Base-by-base conservation (phyloP, 2,888 invertebrate species). In the Monochamus alternatus region DNA sequence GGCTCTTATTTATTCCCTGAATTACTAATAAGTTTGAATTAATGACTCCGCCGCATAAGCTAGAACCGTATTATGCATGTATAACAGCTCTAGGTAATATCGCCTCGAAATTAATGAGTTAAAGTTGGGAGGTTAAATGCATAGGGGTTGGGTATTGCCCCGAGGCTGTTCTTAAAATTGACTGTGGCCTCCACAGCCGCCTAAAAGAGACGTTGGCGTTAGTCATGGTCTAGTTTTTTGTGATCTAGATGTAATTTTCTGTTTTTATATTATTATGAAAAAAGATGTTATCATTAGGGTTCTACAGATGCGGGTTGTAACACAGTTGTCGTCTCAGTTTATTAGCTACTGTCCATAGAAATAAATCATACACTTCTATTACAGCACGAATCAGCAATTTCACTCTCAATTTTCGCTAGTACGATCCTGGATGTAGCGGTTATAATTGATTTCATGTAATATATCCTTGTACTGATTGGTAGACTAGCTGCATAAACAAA, bases 101-200 rank as follows among this genome's bases (percentile, higher is more conserved):
- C 66, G 75, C 77, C 78, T 78, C 63, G 73, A 80, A 81, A 80
- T 80, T 82, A 82, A 82, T 82, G 81, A 82, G 80, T 71, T 78
- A 77, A 81, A 80, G 82, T 82, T 81, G 81, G 78, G 78, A 82
- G 82, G 82, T 81, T 81, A 82, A 81, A 78, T 77, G 79, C 67
- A 81, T 69, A 73, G 78, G 80, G 82, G 81, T 79, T 81, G 78
- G 80, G 75, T 80, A 62, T 59, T 66, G 65, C 77, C 82, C 71
- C 59, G 72, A 38, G 79, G 82, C 80, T 22, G 74, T 67, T 78
- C 69, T 75, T 74, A 67, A 79, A 79, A 80, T 77, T 79, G 76
- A 82, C 79, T 77, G 74, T 66, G 31, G 66, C 64, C 14, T 52
- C 66, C 52, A 55, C 8, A 38, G 52, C 12, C 14, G 52, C 55